A percentile compares a stretch with the other conserved stretches of the same genome.
phyloP scores from a whole-genome alignment of 2,797 vertebrate genomes.

The Mormyrus hasselquistii region DNA sequence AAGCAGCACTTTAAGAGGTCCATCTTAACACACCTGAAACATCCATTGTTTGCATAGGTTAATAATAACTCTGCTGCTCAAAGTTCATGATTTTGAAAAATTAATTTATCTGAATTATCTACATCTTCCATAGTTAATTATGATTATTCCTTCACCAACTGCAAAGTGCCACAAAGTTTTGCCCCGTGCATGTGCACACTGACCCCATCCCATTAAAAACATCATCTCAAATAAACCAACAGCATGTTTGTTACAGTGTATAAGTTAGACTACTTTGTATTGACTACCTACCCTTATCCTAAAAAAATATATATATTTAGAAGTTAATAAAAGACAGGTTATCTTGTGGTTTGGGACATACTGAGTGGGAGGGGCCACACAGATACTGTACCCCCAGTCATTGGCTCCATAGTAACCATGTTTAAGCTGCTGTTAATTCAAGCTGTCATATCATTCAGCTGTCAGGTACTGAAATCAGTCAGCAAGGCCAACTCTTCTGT shows the following conservation, averaged over 20 bases:
- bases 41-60: not conserved
- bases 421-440: not conserved
- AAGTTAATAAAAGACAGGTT: not conserved
- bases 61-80: not conserved
- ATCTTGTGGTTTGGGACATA: not conserved
- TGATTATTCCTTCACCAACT: not conserved
- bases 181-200: not conserved
- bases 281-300: slow-evolving; percentile 1
- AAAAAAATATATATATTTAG: not conserved
- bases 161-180: not conserved
- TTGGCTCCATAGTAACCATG: not conserved
- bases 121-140: not conserved
- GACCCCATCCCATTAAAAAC: not conserved
- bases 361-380: not conserved
- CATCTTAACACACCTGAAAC: not conserved
- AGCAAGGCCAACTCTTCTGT: not conserved
- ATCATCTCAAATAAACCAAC: not conserved
- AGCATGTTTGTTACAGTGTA: slow-evolving; percentile 17
- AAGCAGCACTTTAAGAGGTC: not conserved
- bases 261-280: slow-evolving; percentile 11
- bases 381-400: not conserved
- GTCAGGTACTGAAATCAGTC: not conserved
- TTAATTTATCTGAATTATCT: not conserved
- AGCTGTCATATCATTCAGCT: not conserved
- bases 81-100: not conserved